phyloP scores from a whole-genome alignment of 1,140 invertebrate species.

The Hormaphis cornu region DNA sequence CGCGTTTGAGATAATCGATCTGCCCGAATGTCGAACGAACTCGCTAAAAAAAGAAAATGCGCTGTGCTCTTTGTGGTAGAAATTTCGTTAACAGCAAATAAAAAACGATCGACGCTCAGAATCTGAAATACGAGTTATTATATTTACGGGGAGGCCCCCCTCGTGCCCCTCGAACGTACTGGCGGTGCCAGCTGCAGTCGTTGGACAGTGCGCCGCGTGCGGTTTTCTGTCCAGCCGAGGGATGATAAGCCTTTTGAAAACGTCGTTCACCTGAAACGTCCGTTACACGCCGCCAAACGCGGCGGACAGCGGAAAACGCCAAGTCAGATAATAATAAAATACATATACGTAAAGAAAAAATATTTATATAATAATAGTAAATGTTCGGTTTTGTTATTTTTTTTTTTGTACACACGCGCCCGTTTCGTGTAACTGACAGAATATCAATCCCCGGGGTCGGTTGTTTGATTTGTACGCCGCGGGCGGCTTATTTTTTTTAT shows the following conservation, averaged over 20 bases:
- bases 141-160: too few relatives aligned
- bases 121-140: too few relatives aligned
- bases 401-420: not conserved
- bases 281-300: not conserved
- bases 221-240: not conserved
- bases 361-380: not conserved
- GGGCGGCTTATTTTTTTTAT: constrained; percentile 17
- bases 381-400: not conserved
- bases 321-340: constrained; percentile 14
- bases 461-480: constrained; percentile 29
- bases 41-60: too few relatives aligned
- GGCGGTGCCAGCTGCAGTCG: too few relatives aligned
- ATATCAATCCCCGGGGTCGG: constrained; percentile 25
- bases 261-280: constrained; percentile 29
- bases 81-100: too few relatives aligned
- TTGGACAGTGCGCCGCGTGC: not conserved
- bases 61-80: too few relatives aligned
- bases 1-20: too few relatives aligned
- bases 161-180: too few relatives aligned
- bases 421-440: constrained; percentile 21
- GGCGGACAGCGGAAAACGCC: not conserved
- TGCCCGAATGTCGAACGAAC: too few relatives aligned
- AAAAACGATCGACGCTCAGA: too few relatives aligned
- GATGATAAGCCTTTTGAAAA: constrained; percentile 19
- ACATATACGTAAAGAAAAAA: too few relatives aligned